Percentiles rank a stretch among this genome's conserved stretches.
These are phyloP conservation scores for Brachyrhaphis roseni DNA, from an alignment of 2,797 vertebrate genomes.

Conservation along the genomic window DNA sequence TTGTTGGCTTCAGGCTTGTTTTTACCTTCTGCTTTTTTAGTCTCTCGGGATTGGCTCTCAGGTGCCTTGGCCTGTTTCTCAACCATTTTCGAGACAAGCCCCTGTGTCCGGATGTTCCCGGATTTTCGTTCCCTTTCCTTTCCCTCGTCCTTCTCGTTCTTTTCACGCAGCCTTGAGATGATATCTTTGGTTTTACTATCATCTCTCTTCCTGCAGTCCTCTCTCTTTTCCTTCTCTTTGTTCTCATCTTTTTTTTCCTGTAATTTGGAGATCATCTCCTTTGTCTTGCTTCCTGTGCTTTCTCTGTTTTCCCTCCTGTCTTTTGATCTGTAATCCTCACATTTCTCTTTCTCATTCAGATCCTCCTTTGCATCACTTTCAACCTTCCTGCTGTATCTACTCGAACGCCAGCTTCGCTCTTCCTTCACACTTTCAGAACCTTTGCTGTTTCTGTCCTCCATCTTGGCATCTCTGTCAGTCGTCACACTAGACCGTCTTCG, in stretches of 20 bases:
- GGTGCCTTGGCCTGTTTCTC: slow-evolving; percentile 79
- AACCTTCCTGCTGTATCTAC: slow-evolving; percentile 53
- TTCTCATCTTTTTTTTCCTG: slow-evolving; percentile 77
- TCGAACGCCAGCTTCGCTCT: slow-evolving; percentile 54
- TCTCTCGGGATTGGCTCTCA: slow-evolving; percentile 77
- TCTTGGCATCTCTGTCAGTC: slow-evolving; percentile 50
- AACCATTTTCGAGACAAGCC: slow-evolving; percentile 78
- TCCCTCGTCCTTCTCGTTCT: slow-evolving; percentile 71
- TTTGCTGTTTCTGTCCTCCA: slow-evolving; percentile 59
- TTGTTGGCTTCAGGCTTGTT: slow-evolving; percentile 58
- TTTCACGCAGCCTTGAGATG: slow-evolving; percentile 79
- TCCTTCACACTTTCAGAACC: slow-evolving; percentile 50
- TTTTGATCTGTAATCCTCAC: slow-evolving; percentile 71
- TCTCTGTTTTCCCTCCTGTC: slow-evolving; percentile 79
- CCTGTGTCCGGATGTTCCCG: slow-evolving; percentile 78
- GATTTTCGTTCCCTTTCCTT: slow-evolving; percentile 81
- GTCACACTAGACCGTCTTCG: slow-evolving; percentile 61
- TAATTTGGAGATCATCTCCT: slow-evolving; percentile 81
- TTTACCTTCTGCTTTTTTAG: slow-evolving; percentile 63
- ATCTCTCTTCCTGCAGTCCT: slow-evolving; percentile 72
- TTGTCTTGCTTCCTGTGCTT: slow-evolving; percentile 80
- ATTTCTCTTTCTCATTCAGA: slow-evolving; percentile 76
- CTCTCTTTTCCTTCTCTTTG: slow-evolving; percentile 75
- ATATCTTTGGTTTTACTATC: slow-evolving; percentile 82
- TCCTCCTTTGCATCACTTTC: slow-evolving; percentile 66